Percentiles rank a stretch among this genome's conserved stretches.
phyloP scores from a whole-genome alignment of 2,113 vertebrate species.

The Xiphophorus hellerii region DNA sequence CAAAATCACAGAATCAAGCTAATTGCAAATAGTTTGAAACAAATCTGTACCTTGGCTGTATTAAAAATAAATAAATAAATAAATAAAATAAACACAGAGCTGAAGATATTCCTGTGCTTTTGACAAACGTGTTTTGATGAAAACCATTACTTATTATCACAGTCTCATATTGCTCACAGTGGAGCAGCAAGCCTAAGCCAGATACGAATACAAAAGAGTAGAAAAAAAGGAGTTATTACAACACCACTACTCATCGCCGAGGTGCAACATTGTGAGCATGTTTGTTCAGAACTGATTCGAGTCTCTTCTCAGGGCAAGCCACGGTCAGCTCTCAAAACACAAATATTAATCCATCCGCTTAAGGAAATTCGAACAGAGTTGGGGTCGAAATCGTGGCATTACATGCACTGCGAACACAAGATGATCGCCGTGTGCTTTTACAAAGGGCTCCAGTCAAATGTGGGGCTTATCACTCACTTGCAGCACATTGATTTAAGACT shows the following conservation, averaged over 20 bases:
- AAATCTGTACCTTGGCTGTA: constrained; percentile 46
- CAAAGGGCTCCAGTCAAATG: constrained; percentile 54
- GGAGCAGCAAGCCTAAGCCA: background rate
- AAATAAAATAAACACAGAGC: too few species aligned
- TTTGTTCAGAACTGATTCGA: constrained; percentile 3
- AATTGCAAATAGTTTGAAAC: constrained; percentile 68
- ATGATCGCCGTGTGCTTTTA: constrained; percentile 67
- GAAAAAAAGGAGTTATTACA: constrained; percentile 3
- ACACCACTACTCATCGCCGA: background rate
- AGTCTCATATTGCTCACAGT: constrained; percentile 13
- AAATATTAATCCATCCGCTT: constrained; percentile 58
- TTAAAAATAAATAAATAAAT: too few species aligned
- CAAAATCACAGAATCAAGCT: constrained; percentile 59
- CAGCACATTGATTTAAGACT: constrained; percentile 63
- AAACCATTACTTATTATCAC: constrained; percentile 43
- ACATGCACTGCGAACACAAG: constrained; percentile 55
- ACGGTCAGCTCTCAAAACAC: background rate
- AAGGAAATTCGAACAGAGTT: constrained; percentile 30
- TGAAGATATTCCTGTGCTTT: constrained; percentile 11
- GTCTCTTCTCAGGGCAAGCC: constrained; percentile 10
- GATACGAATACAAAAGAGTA: constrained; percentile 19
- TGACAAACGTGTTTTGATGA: constrained; percentile 36
- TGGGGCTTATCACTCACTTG: constrained; percentile 63
- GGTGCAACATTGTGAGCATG: background rate
- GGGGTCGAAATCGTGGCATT: constrained; percentile 57